These are phyloP conservation scores for Spialia ferax DNA, from an alignment of 2,888 invertebrate species.

Conservation along the genomic window DNA sequence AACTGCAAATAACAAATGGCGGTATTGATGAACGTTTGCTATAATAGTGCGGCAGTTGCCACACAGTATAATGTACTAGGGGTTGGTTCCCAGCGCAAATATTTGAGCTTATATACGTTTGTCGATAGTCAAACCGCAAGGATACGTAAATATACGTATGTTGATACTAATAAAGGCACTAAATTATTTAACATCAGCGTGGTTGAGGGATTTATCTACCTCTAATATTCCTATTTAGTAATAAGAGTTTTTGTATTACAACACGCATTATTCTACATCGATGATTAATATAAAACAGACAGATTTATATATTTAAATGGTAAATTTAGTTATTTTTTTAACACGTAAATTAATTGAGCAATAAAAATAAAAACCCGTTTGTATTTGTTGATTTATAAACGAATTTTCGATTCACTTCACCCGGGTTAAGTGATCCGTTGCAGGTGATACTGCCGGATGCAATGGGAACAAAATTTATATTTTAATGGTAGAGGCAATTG, in stretches of 20 bases:
- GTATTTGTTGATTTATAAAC: conserved; percentile 7
- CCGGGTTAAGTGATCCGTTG: conserved; percentile 13
- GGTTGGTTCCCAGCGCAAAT: conserved; percentile 14
- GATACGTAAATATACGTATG: neutral
- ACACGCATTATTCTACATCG: too few relatives aligned
- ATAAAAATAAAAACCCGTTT: neutral
- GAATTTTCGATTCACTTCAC: conserved; percentile 13
- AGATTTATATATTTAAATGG: too few relatives aligned
- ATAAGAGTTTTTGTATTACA: too few relatives aligned
- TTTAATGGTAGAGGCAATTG: conserved; percentile 22
- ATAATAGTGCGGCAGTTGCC: conserved; percentile 9
- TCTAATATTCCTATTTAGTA: too few relatives aligned
- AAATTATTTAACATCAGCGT: neutral
- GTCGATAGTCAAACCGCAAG: conserved; percentile 1
- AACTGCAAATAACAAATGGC: conserved; percentile 8
- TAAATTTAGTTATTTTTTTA: neutral
- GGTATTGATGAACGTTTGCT: conserved; percentile 21
- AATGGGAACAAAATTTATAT: conserved; percentile 5
- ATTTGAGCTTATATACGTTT: conserved; percentile 15
- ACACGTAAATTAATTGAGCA: neutral
- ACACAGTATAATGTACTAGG: neutral
- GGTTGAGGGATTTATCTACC: neutral
- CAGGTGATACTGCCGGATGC: conserved; percentile 15
- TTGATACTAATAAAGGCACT: neutral
- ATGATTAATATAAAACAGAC: too few relatives aligned